phyloP scores from a whole-genome alignment of 2,888 invertebrate species.

The Buathra laborator region DNA sequence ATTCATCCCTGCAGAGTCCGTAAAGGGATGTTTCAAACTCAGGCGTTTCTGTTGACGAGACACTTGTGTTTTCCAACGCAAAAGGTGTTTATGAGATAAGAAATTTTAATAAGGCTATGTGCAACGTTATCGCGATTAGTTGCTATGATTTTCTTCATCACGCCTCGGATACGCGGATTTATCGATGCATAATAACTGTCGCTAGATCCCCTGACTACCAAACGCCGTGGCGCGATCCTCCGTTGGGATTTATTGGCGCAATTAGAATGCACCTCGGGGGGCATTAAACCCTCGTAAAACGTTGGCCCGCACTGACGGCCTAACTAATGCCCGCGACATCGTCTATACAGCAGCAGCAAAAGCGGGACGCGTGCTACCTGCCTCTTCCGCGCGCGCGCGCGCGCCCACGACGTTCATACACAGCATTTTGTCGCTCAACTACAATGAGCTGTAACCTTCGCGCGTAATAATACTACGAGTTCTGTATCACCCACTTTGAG shows the following conservation, averaged over 20 bases:
- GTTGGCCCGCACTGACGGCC: slow-evolving; percentile 81
- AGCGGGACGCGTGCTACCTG: slow-evolving; percentile 76
- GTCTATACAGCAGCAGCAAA: slow-evolving; percentile 60
- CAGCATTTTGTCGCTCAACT: slow-evolving; percentile 10
- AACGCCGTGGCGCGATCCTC: slow-evolving; percentile 70
- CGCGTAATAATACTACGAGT: neutral
- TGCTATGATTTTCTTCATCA: slow-evolving; percentile 29
- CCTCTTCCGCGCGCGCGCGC: slow-evolving; percentile 67
- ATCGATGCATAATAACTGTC: slow-evolving; percentile 3
- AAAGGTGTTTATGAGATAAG: no score
- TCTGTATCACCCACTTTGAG: neutral
- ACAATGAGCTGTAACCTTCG: slow-evolving; percentile 7
- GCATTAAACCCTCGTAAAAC: slow-evolving; percentile 84
- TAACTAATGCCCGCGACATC: slow-evolving; percentile 80
- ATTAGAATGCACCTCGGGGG: slow-evolving; percentile 84
- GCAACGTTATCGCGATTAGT: no score
- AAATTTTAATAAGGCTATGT: no score
- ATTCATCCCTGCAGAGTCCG: neutral
- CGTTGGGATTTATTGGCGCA: slow-evolving; percentile 84
- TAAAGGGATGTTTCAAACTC: neutral
- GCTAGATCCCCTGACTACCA: slow-evolving; percentile 46
- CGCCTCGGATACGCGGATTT: neutral
- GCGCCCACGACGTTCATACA: slow-evolving; percentile 20
- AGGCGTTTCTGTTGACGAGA: no score
- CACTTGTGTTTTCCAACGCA: no score